Evolutionary conservation across 2,888 invertebrate genomes (phyloP).

Genomic region (Helobdella robusta): DNA sequence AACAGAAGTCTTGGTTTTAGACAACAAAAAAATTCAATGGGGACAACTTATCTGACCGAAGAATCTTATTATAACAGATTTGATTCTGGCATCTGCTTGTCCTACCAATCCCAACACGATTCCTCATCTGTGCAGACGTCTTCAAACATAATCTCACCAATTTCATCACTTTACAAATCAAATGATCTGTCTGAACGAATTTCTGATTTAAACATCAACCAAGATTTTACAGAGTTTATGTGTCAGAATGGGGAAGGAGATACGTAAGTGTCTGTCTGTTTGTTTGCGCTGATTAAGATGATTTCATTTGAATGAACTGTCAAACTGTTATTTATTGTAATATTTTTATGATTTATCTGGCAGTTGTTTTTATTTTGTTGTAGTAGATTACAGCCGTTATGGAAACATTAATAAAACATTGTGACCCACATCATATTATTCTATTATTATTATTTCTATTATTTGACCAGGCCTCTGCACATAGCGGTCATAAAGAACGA

Average conservation of each 20-base stretch:
- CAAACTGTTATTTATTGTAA: no score
- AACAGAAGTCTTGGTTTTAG: no score
- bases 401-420: no score
- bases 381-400: no score
- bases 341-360: no score
- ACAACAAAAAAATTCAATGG: no score
- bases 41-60: no score
- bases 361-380: no score
- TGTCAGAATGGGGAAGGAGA: conserved; percentile 18
- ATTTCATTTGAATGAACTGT: not conserved
- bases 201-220: not conserved
- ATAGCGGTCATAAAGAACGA: conserved; percentile 13
- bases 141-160: not conserved
- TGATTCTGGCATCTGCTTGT: conserved; percentile 24
- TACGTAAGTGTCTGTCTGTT: conserved; percentile 6
- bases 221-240: not conserved
- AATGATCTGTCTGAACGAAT: not conserved
- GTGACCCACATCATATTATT: no score
- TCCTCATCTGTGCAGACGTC: not conserved
- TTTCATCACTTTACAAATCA: not conserved
- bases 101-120: not conserved
- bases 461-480: conserved; percentile 15
- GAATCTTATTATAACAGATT: no score
- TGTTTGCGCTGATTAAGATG: not conserved
- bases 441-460: no score